Evolutionary conservation across 2,888 invertebrate genomes (phyloP).

Genomic region (Stenodema calcarata): DNA sequence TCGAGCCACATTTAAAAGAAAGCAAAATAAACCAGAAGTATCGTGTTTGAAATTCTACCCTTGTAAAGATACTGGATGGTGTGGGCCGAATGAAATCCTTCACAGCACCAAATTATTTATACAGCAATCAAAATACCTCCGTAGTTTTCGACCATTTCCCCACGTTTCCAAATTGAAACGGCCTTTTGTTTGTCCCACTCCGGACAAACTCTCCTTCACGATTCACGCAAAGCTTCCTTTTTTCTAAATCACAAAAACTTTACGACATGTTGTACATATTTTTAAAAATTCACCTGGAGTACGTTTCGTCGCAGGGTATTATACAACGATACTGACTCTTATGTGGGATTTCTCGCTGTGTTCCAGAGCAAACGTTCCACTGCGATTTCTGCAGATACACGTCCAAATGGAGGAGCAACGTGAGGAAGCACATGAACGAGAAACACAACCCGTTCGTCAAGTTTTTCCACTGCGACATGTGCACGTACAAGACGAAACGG

Average conservation of each 20-base stretch:
- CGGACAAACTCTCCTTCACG: neutral
- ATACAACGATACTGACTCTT: neutral
- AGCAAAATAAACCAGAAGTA: too few relatives aligned
- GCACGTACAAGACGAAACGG: slow-evolving; percentile 23
- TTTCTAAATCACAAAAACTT: neutral
- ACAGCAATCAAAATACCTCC: too few relatives aligned
- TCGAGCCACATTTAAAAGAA: too few relatives aligned
- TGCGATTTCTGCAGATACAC: slow-evolving; percentile 40
- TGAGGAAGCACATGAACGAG: slow-evolving; percentile 48
- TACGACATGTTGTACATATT: neutral
- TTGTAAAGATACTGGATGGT: too few relatives aligned
- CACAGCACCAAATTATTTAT: too few relatives aligned
- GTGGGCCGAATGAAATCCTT: too few relatives aligned
- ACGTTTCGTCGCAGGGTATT: neutral
- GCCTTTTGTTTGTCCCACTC: too few relatives aligned
- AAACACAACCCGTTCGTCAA: slow-evolving; percentile 43
- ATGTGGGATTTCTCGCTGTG: neutral
- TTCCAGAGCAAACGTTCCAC: neutral
- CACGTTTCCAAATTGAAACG: too few relatives aligned
- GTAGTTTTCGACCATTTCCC: too few relatives aligned
- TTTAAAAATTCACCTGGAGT: neutral
- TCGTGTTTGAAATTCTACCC: too few relatives aligned
- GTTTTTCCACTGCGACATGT: slow-evolving; percentile 3
- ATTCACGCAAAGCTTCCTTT: neutral
- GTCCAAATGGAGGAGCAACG: slow-evolving; percentile 49